Evolutionary conservation across 2,888 invertebrate species (phyloP).

Genomic region (Nasonovia ribisnigri): DNA sequence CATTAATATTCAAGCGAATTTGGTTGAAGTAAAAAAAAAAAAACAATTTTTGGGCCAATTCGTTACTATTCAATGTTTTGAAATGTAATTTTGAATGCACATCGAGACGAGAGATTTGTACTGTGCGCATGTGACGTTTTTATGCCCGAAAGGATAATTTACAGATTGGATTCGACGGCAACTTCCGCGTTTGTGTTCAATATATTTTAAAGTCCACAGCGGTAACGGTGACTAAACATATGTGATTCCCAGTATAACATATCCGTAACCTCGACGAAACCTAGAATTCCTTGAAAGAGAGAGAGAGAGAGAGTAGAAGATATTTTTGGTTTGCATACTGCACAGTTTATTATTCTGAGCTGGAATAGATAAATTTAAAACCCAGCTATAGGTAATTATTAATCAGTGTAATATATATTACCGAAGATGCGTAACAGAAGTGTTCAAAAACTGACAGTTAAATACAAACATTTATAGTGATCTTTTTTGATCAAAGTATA

Average conservation of each 20-base stretch:
- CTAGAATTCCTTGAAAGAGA: too few species aligned
- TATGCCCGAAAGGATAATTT: not conserved
- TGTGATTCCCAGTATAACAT: not conserved
- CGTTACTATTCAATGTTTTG: not conserved
- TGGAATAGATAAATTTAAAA: too few species aligned
- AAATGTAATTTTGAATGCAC: not conserved
- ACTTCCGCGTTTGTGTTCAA: not conserved
- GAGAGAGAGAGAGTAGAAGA: too few species aligned
- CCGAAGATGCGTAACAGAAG: too few species aligned
- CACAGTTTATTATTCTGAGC: too few species aligned
- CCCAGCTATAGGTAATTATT: too few species aligned
- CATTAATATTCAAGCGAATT: not conserved
- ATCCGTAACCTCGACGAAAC: not conserved
- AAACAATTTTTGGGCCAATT: not conserved
- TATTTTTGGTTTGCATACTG: too few species aligned
- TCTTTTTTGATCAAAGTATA: not conserved
- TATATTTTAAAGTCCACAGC: not conserved
- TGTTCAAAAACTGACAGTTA: too few species aligned
- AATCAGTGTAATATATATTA: too few species aligned
- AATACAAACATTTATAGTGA: not conserved
- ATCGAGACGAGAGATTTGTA: not conserved
- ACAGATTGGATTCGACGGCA: not conserved
- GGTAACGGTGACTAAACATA: not conserved
- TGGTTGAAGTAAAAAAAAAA: not conserved
- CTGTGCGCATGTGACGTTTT: not conserved